Percentiles rank a stretch among this genome's conserved stretches.
Conservation (phyloP, 2,888 invertebrate species). For the Drosophila stalkeri region DNA sequence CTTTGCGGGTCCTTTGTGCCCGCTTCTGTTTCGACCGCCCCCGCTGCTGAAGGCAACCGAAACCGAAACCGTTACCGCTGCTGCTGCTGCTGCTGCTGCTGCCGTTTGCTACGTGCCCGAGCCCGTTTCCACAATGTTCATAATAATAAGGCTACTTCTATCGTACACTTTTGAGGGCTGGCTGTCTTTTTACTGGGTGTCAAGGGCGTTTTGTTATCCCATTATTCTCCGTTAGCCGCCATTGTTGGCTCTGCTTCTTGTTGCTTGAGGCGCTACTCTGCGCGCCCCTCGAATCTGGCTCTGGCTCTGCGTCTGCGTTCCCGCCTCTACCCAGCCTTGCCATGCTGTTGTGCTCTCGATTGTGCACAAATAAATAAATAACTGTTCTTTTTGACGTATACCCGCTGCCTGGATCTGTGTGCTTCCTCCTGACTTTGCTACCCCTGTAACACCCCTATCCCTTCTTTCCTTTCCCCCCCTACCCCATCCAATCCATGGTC, state of each 20-base stretch:
- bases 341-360: constrained; percentile 60
- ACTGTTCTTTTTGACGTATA: constrained; percentile 82
- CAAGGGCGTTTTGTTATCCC: constrained; percentile 84
- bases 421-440: constrained; percentile 44
- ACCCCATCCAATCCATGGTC: constrained; percentile 6
- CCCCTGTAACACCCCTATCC: constrained; percentile 3
- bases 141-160: constrained; percentile 81
- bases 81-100: constrained; percentile 33
- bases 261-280: constrained; percentile 37
- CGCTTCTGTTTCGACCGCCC: constrained; percentile 4
- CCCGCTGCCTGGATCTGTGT: constrained; percentile 43
- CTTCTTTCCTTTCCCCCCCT: background rate
- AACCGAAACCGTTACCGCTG: constrained; percentile 12
- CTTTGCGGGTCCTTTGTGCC: constrained; percentile 70
- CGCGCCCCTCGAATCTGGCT: constrained; percentile 8
- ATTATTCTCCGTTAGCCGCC: constrained; percentile 81
- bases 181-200: constrained; percentile 83
- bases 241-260: constrained; percentile 54
- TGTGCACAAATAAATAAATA: constrained; percentile 82
- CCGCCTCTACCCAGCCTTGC: constrained; percentile 18
- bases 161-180: constrained; percentile 73
- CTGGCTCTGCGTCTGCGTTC: constrained; percentile 1
- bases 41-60: constrained; percentile 5
- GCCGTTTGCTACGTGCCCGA: constrained; percentile 74
- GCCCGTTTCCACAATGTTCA: constrained; percentile 68